A percentile compares a stretch with the other conserved stretches of the same genome.
phyloP scores from a whole-genome alignment of 35 echinoderm and acorn worm genomes.

The Hemicentrotus pulcherrimus region DNA sequence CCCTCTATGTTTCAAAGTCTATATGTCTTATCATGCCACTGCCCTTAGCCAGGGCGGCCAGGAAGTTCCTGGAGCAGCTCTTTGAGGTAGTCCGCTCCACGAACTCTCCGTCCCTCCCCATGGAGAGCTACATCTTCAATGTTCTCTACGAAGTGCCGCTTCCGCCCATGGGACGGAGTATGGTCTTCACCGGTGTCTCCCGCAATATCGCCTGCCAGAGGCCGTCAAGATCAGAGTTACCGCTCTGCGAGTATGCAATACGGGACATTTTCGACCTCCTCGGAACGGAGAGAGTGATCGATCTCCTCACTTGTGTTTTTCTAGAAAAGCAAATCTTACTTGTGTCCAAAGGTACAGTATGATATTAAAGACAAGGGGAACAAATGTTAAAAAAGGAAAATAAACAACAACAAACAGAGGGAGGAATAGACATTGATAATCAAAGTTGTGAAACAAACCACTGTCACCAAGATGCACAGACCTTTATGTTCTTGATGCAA shows the following conservation, averaged over 20 bases:
- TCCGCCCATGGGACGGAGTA: slow-evolving; percentile 75
- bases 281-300: slow-evolving; percentile 78
- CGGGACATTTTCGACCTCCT: slow-evolving; percentile 80
- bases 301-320: slow-evolving; percentile 88
- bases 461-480: no score
- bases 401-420: no score
- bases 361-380: not conserved
- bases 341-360: slow-evolving; percentile 81
- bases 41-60: slow-evolving; percentile 74
- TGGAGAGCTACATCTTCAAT: slow-evolving; percentile 90
- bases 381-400: no score
- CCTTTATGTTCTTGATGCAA: no score
- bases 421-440: no score
- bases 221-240: slow-evolving; percentile 71
- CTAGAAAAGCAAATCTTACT: slow-evolving; percentile 92
- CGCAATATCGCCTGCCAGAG: slow-evolving; percentile 77
- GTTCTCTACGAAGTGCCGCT: slow-evolving; percentile 90
- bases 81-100: slow-evolving; percentile 60
- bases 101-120: slow-evolving; percentile 60
- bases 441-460: no score
- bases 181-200: slow-evolving; percentile 71
- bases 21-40: slow-evolving; percentile 85
- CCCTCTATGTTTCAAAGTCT: slow-evolving; percentile 88
- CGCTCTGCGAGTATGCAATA: slow-evolving; percentile 86
- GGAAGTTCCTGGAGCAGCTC: slow-evolving; percentile 77